Base-by-base conservation (phyloP, 2,113 vertebrate species). In the Phrynocephalus versicolor region DNA sequence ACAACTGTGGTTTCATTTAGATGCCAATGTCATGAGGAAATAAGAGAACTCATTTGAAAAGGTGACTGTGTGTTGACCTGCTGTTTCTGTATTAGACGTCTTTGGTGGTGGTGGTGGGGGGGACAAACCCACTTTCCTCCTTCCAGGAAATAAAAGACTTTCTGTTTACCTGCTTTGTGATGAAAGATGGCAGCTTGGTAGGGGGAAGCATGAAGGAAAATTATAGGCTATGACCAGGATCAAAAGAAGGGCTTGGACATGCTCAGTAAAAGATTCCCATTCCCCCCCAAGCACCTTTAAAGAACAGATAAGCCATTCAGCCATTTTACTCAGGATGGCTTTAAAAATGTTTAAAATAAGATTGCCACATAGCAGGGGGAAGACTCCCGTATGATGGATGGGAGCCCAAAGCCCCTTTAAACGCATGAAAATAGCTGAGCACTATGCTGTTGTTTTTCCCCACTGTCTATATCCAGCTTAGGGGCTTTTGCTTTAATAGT, bases 11-110 rank as follows among this genome's bases (percentile, higher is more conserved):
- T 10, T 77, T 58, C 89, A 55, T 86, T 89, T 81, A 74, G n/a
- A 83, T 74, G 45, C 4, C 91, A 88, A 90, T 90, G 83, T 16
- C 19, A 21, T 58, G 57, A 70, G 14, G 67, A 1, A 79, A 70
- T 83, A 33, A 13, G 64, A 73, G 83, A 30, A 6, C 81, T 74
- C 41, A 19, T 45, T 35, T 85, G n/a, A 87, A 88, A 79, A 79
- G 0, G 71, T 75, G 86, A 86, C 85, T 73, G 2, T 67, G 19
- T 1, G 37, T 16, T 27, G 64, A 21, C 2, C 72, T 83, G 80
- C 37, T 70, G 45, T 27, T 2, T 35, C 58, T 86, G 15, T 55
- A 25, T 57, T 86, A 6, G 51, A 39, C 35, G 27, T 1, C 27
- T 81, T 74, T 82, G n/a, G n/a, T n/a, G n/a, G n/a, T n/a, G n/a